A percentile compares a stretch with the other conserved stretches of the same genome.
phyloP scores from a whole-genome alignment of 2,113 vertebrate species.

The Sander lucioperca region DNA sequence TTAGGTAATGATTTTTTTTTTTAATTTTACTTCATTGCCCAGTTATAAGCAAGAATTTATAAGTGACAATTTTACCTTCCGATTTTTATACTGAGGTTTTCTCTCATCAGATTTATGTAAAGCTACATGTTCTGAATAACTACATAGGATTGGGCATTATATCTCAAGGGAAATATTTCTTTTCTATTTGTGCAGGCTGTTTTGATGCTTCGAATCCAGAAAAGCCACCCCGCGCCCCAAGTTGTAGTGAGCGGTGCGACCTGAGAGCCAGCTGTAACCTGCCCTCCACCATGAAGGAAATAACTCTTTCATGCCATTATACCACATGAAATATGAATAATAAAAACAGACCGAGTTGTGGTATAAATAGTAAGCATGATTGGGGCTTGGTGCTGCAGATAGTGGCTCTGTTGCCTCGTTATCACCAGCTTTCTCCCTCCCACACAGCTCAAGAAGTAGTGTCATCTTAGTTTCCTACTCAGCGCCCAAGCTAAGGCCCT shows the following conservation, averaged over 20 bases:
- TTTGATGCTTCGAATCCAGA: slow-evolving; percentile 74
- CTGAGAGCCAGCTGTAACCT: slow-evolving; percentile 65
- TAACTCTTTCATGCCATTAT: slow-evolving; percentile 73
- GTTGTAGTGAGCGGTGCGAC: slow-evolving; percentile 60
- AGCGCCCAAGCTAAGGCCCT: slow-evolving; percentile 53
- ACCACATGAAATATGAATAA: slow-evolving; percentile 81
- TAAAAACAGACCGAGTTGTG: slow-evolving; percentile 70
- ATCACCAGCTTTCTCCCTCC: slow-evolving; percentile 63
- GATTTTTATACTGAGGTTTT: slow-evolving; percentile 34
- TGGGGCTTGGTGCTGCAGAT: slow-evolving; percentile 58
- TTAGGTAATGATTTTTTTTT: slow-evolving; percentile 57
- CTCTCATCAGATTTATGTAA: slow-evolving; percentile 7
- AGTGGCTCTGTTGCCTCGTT: slow-evolving; percentile 48
- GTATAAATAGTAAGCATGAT: slow-evolving; percentile 73
- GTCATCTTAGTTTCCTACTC: slow-evolving; percentile 71
- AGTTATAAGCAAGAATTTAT: slow-evolving; percentile 62
- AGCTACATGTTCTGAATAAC: slow-evolving; percentile 36
- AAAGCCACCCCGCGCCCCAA: slow-evolving; percentile 32
- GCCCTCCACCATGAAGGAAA: slow-evolving; percentile 71
- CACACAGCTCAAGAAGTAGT: slow-evolving; percentile 73
- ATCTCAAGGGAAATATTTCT: slow-evolving; percentile 59
- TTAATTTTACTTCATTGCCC: slow-evolving; percentile 34
- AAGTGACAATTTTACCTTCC: slow-evolving; percentile 59
- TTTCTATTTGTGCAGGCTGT: slow-evolving; percentile 61
- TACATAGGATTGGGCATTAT: slow-evolving; percentile 15